Base-by-base conservation (phyloP, 2,888 invertebrate species). In the Caradrina clavipalpis region DNA sequence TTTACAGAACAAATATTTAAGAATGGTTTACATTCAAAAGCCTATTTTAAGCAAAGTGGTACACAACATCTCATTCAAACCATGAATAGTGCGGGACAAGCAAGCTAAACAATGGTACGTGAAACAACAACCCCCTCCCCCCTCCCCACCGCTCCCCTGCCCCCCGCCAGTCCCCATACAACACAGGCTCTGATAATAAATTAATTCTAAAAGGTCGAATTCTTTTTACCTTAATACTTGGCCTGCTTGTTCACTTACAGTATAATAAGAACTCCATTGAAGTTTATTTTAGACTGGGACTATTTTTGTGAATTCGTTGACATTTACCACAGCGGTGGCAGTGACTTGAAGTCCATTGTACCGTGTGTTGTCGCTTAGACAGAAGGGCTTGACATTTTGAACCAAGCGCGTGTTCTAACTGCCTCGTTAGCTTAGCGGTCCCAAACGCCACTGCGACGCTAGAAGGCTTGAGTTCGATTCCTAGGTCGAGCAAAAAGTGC, bases 131-230 rank as follows among this genome's bases (percentile, higher is more conserved):
- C 35, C 50, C 61, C 61, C n/a, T 59, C 62, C n/a, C 50, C 53
- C 51, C 42, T 56, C 22, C 26, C 15, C 57, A 15, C 13, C 42
- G 15, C 42, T 15, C 13, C n/a, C n/a, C n/a, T n/a, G n/a, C 13
- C 15, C 13, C 3, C 13, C 42, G 11, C 42, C 42, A 1, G 13
- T 5, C 53, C 57, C 50, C 57, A 62, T 64, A 59, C 50, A 69
- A 59, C 35, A 35, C 35, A 17, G 45, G 11, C 45, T 19, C 60
- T 54, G 35, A 58, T 53, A 56, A 58, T 49, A 64, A 56, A 75
- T 71, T 62, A 76, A 76, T 69, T 73, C 75, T 35, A 51, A 81
- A 81, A 69, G 63, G 78, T 76, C 66, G 60, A 59, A 65, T 73
- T n/a, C 62, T 63, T 78, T 63, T 57, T 66, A 51, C 51, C 47